phyloP scores from a whole-genome alignment of 1,140 invertebrate species.

The Pogonognathellus flavescens region DNA sequence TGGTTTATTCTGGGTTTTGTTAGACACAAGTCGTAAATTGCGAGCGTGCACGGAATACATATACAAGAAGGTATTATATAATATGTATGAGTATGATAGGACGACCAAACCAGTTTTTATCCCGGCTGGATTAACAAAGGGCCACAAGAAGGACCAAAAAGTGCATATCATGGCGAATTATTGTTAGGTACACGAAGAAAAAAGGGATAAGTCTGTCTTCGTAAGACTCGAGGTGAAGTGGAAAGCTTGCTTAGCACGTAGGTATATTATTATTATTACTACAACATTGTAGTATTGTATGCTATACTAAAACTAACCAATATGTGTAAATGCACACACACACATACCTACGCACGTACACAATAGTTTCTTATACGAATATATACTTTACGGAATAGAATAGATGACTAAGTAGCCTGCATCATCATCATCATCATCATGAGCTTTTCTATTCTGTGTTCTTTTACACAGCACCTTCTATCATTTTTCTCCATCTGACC shows the following conservation, averaged over 20 bases:
- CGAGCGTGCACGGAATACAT: slow-evolving; percentile 55
- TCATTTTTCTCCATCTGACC: slow-evolving; percentile 54
- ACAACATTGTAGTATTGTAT: not conserved
- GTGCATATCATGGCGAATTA: slow-evolving; percentile 60
- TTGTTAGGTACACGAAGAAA: slow-evolving; percentile 34
- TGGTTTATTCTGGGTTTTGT: slow-evolving; percentile 53
- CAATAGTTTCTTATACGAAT: not conserved
- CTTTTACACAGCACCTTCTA: slow-evolving; percentile 47
- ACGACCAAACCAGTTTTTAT: slow-evolving; percentile 54
- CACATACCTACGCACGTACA: not conserved
- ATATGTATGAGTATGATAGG: not conserved
- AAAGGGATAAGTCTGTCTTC: slow-evolving; percentile 42
- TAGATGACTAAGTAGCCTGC: slow-evolving; percentile 51
- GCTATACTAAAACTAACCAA: no score
- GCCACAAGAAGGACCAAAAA: slow-evolving; percentile 51
- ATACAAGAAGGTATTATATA: slow-evolving; percentile 27
- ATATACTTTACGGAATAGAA: no score
- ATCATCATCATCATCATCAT: slow-evolving; percentile 51
- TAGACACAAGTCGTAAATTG: slow-evolving; percentile 55
- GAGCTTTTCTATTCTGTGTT: slow-evolving; percentile 30
- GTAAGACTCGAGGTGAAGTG: slow-evolving; percentile 21
- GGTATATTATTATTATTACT: not conserved
- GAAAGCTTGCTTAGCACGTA: slow-evolving; percentile 5
- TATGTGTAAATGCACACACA: no score
- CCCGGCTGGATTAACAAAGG: slow-evolving; percentile 54